These are phyloP conservation scores for Dermochelys coriacea DNA, from an alignment of 2,797 vertebrate genomes.

Conservation along the genomic window DNA sequence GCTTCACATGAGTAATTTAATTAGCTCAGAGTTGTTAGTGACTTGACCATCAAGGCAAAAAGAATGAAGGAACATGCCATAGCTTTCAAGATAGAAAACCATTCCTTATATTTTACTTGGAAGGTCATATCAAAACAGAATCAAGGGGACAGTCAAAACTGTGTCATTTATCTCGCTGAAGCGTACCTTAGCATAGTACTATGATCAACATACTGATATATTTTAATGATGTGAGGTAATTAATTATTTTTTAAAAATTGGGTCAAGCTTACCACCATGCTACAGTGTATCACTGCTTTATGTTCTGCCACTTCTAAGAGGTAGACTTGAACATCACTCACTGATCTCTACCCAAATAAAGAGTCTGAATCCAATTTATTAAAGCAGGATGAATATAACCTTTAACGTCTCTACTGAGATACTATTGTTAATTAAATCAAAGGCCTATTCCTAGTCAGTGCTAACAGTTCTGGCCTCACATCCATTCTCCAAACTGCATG, in stretches of 20 bases:
- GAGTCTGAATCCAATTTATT: constrained; percentile 47
- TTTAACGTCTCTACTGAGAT: constrained; percentile 68
- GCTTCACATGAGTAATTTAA: neutral
- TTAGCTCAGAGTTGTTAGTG: neutral
- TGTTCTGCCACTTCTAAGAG: neutral
- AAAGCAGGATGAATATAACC: constrained; percentile 52
- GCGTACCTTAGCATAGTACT: rapidly evolving
- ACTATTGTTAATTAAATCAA: constrained; percentile 80
- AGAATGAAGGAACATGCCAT: neutral
- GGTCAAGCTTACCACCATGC: neutral
- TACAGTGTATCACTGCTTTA: neutral
- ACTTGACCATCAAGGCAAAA: neutral
- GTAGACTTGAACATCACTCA: neutral
- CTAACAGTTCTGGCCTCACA: constrained; percentile 67
- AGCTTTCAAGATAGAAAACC: neutral
- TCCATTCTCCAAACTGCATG: constrained; percentile 73
- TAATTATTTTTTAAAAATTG: neutral
- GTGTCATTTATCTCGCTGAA: neutral
- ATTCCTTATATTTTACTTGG: neutral
- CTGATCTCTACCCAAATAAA: constrained; percentile 12
- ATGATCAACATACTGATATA: rapidly evolving
- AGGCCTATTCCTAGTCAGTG: constrained; percentile 56
- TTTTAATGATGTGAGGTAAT: neutral
- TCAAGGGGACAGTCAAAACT: neutral
- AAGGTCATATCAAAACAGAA: neutral